These are phyloP conservation scores for Strigamia maritima DNA, from an alignment of 2,888 invertebrate species.

Conservation along the genomic window DNA sequence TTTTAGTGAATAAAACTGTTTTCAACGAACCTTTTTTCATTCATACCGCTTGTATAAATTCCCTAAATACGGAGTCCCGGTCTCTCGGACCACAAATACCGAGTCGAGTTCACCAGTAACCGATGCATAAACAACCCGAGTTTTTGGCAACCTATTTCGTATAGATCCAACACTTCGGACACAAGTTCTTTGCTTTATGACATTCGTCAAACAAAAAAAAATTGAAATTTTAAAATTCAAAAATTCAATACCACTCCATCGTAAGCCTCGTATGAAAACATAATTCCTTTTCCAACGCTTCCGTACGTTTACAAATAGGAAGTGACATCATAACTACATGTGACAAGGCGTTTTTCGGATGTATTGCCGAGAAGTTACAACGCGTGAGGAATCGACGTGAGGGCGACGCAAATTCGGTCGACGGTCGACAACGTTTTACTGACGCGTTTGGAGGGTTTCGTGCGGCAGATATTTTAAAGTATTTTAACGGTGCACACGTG, in stretches of 20 bases:
- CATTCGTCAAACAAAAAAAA: conserved; percentile 87
- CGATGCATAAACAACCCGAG: conserved; percentile 90
- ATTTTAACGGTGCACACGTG: too few species aligned
- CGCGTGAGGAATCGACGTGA: too few species aligned
- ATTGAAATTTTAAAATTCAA: conserved; percentile 39
- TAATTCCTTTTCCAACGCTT: conserved; percentile 88
- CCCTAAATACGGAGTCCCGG: conserved; percentile 94
- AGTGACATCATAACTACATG: too few species aligned
- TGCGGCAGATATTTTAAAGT: too few species aligned
- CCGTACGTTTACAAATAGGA: conserved; percentile 89
- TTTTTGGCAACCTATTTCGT: conserved; percentile 90
- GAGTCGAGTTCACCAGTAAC: conserved; percentile 94
- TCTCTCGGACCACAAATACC: conserved; percentile 98
- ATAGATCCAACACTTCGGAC: conserved; percentile 93
- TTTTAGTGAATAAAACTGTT: too few species aligned
- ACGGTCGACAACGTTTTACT: too few species aligned
- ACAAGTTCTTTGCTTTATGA: conserved; percentile 97
- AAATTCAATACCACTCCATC: conserved; percentile 83
- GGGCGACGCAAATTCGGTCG: too few species aligned
- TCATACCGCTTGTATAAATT: conserved; percentile 94
- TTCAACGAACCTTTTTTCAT: conserved; percentile 74
- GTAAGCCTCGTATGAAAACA: conserved; percentile 92
- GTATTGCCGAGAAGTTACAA: too few species aligned
- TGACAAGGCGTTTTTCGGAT: too few species aligned
- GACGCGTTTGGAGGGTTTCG: too few species aligned